These are phyloP conservation scores for Sander vitreus DNA, from an alignment of 2,113 vertebrate genomes.

Conservation along the genomic window DNA sequence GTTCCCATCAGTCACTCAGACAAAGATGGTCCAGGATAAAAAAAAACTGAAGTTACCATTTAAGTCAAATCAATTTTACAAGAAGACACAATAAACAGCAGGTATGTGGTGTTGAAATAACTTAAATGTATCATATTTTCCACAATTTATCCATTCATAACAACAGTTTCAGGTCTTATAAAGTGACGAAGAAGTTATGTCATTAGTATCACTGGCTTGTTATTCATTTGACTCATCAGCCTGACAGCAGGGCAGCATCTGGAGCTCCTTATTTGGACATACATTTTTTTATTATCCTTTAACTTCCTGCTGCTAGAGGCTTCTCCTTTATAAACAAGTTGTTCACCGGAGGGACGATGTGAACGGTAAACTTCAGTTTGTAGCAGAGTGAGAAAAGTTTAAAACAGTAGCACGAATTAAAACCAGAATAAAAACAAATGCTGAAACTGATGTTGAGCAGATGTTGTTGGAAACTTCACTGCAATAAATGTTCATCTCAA, in stretches of 20 bases:
- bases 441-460: background rate
- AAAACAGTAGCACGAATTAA: background rate
- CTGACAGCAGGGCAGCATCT: background rate
- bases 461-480: background rate
- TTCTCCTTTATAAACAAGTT: background rate
- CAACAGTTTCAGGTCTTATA: background rate
- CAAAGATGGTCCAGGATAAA: too few relatives aligned
- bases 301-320: background rate
- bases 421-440: too few relatives aligned
- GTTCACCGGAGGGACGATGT: background rate
- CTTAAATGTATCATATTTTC: background rate
- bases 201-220: background rate
- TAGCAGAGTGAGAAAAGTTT: too few relatives aligned
- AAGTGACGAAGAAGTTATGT: background rate
- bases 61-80: background rate
- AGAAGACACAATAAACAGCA: background rate
- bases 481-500: background rate
- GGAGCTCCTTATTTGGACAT: slow-evolving; percentile 24
- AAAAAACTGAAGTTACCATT: too few relatives aligned
- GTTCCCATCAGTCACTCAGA: too few relatives aligned
- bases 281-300: background rate
- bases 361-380: background rate
- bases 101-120: background rate
- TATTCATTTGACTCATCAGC: background rate
- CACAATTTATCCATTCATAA: too few relatives aligned